Percentiles rank a stretch among this genome's conserved stretches.
Evolutionary conservation across 2,888 invertebrate genomes (phyloP).

Genomic region (Parascotia fuliginaria): DNA sequence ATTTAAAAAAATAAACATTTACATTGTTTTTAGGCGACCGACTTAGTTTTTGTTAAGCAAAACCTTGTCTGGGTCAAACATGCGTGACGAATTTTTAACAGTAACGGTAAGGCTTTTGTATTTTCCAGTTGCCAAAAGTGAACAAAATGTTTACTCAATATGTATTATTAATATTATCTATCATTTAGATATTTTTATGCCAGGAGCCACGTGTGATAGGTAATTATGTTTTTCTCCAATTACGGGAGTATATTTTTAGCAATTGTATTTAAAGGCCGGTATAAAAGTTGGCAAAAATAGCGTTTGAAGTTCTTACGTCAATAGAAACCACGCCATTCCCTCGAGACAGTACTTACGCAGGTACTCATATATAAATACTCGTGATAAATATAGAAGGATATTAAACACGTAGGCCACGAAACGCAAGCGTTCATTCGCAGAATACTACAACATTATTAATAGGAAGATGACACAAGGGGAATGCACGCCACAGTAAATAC

Average conservation of each 20-base stretch:
- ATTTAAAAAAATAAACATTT: constrained; percentile 35
- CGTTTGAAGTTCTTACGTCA: neutral
- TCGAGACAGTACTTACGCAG: neutral
- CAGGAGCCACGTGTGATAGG: no score
- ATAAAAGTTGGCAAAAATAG: neutral
- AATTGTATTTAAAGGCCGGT: no score
- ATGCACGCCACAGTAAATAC: constrained; percentile 19
- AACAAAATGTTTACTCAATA: neutral
- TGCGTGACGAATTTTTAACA: constrained; percentile 18
- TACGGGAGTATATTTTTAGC: no score
- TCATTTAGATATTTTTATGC: no score
- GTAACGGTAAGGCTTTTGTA: constrained; percentile 10
- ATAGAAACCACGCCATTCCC: neutral
- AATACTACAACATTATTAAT: constrained; percentile 18
- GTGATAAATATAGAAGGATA: neutral
- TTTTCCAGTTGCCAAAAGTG: constrained; percentile 5
- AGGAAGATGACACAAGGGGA: constrained; percentile 22
- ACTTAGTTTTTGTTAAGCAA: constrained; percentile 15
- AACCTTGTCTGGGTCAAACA: constrained; percentile 17
- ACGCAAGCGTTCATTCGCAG: constrained; percentile 4
- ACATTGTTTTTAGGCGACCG: constrained; percentile 19
- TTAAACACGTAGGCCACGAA: constrained; percentile 6
- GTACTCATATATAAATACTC: neutral
- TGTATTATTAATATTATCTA: no score
- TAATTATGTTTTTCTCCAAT: no score